Evolutionary conservation across 2,797 vertebrate species (phyloP), one percentile per base, ranked within the genome.

Genomic region (Enteromius afrohamiltoni): DNA sequence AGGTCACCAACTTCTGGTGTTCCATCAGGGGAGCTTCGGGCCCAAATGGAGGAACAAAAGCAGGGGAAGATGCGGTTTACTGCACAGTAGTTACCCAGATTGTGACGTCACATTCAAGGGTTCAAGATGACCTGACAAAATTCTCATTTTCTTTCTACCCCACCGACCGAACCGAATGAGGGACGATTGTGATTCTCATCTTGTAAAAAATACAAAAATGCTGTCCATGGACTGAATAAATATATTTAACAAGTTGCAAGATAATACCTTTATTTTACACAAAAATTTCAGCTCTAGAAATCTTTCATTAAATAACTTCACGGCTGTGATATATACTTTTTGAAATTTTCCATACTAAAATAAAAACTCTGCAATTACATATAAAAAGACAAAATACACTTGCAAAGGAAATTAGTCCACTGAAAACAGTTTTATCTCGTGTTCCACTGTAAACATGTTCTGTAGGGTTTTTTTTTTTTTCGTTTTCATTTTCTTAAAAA

Each of bases 331-430:
- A 93, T 95, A 96, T 96, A 96, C 94, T 93, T 92, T 89, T 90
- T 90, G 78, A 81, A 88, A 95, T 95, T 94, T 89, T 96, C 95
- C 95, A 95, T 97, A 97, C 95, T 95, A 98, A 99, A 99, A 98
- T 98, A 99, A 98, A 98, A 98, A 94, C 96, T 98, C 95, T 97
- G 96, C 96, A 96, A 96, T 97, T 96, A 93, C 91, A 94, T 97
- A 97, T 95, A 97, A 97, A 98, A 97, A 95, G 94, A 96, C 95
- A 96, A 96, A 96, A 96, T 96, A 94, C 93, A 95, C 93, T 96
- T 95, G 96, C 94, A 95, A 95, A 89, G 95, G 95, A 96, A 96
- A 95, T 95, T 95, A 96, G 96, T 96, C 94, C 94, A 96, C 96
- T 96, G 96, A 97, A 97, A 97, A 96, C 96, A 70, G 78, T 88